Percentiles rank a stretch among this genome's conserved stretches.
These are phyloP conservation scores for Andrena flavipes DNA, from an alignment of 2,888 invertebrate species.

Conservation along the genomic window DNA sequence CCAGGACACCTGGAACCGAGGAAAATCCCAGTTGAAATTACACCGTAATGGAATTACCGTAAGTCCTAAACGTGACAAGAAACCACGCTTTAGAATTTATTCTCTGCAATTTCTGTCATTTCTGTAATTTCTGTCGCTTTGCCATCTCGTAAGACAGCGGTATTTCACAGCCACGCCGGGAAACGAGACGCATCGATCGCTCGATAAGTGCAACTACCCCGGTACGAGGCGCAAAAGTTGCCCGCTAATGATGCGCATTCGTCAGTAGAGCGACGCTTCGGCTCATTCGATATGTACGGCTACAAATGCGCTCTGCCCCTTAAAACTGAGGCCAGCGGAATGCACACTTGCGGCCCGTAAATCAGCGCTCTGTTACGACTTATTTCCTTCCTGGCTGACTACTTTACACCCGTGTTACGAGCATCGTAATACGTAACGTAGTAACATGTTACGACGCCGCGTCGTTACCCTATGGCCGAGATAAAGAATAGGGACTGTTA, in stretches of 20 bases:
- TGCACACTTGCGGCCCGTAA: constrained; percentile 61
- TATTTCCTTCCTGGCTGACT: constrained; percentile 50
- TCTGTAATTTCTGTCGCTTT: constrained; percentile 2
- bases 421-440: constrained; percentile 61
- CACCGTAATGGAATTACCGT: constrained; percentile 34
- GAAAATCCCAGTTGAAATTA: constrained; percentile 16
- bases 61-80: neutral
- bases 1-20: constrained; percentile 89
- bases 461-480: constrained; percentile 38
- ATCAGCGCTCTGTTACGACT: constrained; percentile 61
- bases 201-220: neutral
- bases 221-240: constrained; percentile 2
- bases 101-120: constrained; percentile 3
- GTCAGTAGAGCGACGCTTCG: constrained; percentile 49
- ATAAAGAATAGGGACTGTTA: constrained; percentile 45
- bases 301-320: constrained; percentile 44
- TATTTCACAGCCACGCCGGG: neutral
- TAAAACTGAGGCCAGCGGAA: constrained; percentile 56
- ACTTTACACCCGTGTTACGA: constrained; percentile 53
- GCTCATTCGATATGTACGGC: constrained; percentile 42
- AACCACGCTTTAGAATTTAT: neutral
- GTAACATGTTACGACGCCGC: constrained; percentile 64
- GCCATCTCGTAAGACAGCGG: too few relatives aligned
- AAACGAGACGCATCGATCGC: constrained; percentile 23
- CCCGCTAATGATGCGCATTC: constrained; percentile 52